Percentiles rank a stretch among this genome's conserved stretches.
phyloP scores from a whole-genome alignment of 2,797 vertebrate species.

The Arvicola amphibius region DNA sequence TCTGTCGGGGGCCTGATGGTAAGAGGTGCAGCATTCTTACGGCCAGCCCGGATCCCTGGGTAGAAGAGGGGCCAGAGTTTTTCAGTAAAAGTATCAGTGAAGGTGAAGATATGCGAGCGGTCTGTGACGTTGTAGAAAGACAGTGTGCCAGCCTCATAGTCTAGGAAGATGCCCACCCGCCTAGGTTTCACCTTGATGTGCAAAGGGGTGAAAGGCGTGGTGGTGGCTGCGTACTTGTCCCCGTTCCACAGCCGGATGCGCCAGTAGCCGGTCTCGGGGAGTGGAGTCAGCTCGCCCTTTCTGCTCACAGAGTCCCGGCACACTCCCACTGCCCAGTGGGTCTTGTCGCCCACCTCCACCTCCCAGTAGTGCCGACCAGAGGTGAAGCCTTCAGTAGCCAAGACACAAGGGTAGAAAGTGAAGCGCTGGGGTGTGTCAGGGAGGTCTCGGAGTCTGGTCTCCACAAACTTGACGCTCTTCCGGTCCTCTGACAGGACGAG shows the following conservation, averaged over 20 bases:
- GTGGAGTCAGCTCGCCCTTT: constrained; percentile 81
- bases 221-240: constrained; percentile 85
- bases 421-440: constrained; percentile 83
- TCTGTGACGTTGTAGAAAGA: constrained; percentile 91
- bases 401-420: constrained; percentile 85
- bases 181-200: constrained; percentile 82
- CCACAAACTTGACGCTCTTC: constrained; percentile 85
- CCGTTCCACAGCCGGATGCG: constrained; percentile 84
- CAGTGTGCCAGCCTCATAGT: constrained; percentile 90
- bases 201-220: constrained; percentile 85
- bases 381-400: constrained; percentile 84
- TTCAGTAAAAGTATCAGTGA: constrained; percentile 87
- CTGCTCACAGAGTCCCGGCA: constrained; percentile 85
- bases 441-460: constrained; percentile 80
- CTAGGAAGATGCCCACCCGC: constrained; percentile 90
- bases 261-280: constrained; percentile 85
- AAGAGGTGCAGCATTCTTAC: constrained; percentile 85
- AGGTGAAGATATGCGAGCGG: constrained; percentile 89
- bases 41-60: constrained; percentile 89
- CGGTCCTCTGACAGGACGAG: constrained; percentile 82
- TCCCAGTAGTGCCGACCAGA: constrained; percentile 87
- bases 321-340: constrained; percentile 86
- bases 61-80: constrained; percentile 92
- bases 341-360: constrained; percentile 86
- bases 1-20: constrained; percentile 84